Evolutionary conservation across 2,888 invertebrate species (phyloP).

Genomic region (Cerastis leucographa): DNA sequence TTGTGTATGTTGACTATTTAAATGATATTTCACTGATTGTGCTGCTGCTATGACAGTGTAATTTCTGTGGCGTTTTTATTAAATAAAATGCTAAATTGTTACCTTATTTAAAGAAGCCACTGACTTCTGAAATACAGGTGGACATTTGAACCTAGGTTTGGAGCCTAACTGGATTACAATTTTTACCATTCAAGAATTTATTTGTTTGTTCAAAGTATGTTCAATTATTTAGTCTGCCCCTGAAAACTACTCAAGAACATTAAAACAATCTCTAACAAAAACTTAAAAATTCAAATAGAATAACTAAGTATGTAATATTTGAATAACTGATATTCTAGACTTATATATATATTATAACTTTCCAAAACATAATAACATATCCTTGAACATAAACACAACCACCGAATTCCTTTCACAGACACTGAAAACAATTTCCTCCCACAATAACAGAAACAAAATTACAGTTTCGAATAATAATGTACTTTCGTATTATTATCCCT

Average conservation of each 20-base stretch:
- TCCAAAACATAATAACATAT: background rate
- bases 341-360: too few relatives aligned
- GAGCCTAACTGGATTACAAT: background rate
- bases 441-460: slow-evolving; percentile 48
- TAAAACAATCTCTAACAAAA: background rate
- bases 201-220: background rate
- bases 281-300: too few relatives aligned
- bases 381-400: background rate
- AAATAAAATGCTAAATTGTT: background rate
- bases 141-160: background rate
- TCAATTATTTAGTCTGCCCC: background rate
- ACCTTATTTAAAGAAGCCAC: background rate
- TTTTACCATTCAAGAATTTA: background rate
- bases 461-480: slow-evolving; percentile 45
- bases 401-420: slow-evolving; percentile 5
- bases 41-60: background rate
- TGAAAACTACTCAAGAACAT: background rate
- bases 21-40: background rate
- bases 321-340: background rate
- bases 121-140: background rate
- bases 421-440: slow-evolving; percentile 14
- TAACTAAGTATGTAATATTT: background rate
- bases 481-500: slow-evolving; percentile 51
- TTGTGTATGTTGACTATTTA: background rate
- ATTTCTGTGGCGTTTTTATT: background rate